phyloP scores from a whole-genome alignment of 2,797 vertebrate species.

The Bryconaethiops microstoma region DNA sequence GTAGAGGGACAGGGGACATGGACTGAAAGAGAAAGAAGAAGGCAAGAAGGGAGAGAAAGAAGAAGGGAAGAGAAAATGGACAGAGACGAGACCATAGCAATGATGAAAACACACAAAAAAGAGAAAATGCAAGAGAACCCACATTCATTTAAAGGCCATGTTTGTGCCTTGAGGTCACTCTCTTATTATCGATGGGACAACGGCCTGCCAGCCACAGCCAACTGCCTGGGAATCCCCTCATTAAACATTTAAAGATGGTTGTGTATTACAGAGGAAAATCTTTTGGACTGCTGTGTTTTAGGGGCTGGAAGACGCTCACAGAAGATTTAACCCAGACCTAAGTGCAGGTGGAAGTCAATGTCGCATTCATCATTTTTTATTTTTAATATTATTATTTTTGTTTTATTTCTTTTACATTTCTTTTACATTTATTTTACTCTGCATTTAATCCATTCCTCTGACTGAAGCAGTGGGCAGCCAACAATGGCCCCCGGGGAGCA shows the following conservation, averaged over 20 bases:
- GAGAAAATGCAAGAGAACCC: conserved; percentile 25
- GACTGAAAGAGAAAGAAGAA: conserved; percentile 16
- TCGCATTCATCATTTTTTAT: too few species aligned
- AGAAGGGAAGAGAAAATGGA: background rate
- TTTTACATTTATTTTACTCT: too few species aligned
- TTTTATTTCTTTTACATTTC: too few species aligned
- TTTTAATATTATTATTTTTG: too few species aligned
- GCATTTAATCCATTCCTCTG: too few species aligned
- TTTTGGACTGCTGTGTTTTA: background rate
- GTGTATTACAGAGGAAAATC: conserved; percentile 2
- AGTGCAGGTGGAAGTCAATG: background rate
- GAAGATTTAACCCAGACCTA: background rate
- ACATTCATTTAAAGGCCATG: conserved; percentile 17
- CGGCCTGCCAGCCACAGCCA: background rate
- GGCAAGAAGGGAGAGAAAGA: background rate
- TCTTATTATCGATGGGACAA: conserved; percentile 7
- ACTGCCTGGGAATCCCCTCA: conserved; percentile 2
- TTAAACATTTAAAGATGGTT: background rate
- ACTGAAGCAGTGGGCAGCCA: too few species aligned
- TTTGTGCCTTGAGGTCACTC: background rate
- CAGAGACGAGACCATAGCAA: too few species aligned
- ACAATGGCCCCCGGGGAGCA: too few species aligned
- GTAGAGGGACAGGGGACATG: conserved; percentile 22
- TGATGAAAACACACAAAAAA: too few species aligned
- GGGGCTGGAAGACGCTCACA: background rate